Conservation (phyloP, 2,113 vertebrate genomes). For the Siniperca knerii region DNA sequence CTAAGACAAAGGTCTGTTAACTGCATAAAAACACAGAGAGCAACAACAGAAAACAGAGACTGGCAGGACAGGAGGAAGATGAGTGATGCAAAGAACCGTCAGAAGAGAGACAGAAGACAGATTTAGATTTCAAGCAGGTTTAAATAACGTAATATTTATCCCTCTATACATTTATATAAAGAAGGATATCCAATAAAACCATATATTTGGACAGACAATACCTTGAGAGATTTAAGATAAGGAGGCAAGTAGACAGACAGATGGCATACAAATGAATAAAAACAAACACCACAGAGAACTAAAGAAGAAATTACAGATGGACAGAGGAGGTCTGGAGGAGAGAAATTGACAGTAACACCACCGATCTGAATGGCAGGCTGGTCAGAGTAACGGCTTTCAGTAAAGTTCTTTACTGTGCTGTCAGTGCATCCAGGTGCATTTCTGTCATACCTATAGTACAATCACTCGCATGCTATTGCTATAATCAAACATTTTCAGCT, state of each 20-base stretch:
- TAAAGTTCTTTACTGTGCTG: neutral
- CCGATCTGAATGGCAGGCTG: neutral
- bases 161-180: neutral
- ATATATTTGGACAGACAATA: neutral
- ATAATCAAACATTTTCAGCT: neutral
- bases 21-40: neutral
- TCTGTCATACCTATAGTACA: neutral
- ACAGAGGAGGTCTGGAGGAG: neutral
- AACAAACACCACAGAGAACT: neutral
- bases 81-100: constrained; percentile 1
- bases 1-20: constrained; percentile 47
- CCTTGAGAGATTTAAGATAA: neutral
- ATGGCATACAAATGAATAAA: too few relatives aligned
- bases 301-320: neutral
- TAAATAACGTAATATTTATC: neutral
- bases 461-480: too few relatives aligned
- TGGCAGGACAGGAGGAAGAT: constrained; percentile 42
- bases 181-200: neutral
- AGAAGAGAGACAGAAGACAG: neutral
- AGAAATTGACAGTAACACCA: neutral
- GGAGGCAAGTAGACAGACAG: neutral
- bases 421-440: neutral
- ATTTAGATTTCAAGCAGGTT: too few relatives aligned
- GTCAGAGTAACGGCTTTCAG: neutral
- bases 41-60: constrained; percentile 2